Conservation (phyloP, 2,797 vertebrate species). For the Furcifer pardalis region DNA sequence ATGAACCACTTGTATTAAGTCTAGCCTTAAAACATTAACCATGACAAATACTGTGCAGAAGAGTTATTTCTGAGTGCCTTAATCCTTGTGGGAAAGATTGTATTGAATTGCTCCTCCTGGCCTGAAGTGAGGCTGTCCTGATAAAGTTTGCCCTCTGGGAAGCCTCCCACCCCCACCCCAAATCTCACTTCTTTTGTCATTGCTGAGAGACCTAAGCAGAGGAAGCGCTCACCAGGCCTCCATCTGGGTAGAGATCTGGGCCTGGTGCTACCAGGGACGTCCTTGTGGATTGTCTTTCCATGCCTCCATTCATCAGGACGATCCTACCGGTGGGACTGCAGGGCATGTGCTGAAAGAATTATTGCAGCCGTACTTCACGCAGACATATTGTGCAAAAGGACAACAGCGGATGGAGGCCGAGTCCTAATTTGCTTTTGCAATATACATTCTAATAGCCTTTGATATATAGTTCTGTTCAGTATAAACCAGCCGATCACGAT, state of each 20-base stretch:
- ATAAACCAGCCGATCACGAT: neutral
- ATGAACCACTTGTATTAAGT: constrained; percentile 54
- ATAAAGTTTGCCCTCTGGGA: constrained; percentile 16
- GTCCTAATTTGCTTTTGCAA: constrained; percentile 50
- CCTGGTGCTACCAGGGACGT: constrained; percentile 63
- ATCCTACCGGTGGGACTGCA: constrained; percentile 56
- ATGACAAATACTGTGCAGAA: constrained; percentile 20
- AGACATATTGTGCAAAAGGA: constrained; percentile 65
- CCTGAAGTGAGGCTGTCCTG: constrained; percentile 47
- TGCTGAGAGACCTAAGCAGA: constrained; percentile 47
- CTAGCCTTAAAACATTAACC: constrained; percentile 50
- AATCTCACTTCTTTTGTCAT: neutral
- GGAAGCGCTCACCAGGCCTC: constrained; percentile 49
- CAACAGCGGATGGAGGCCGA: constrained; percentile 51
- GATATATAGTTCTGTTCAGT: constrained; percentile 18
- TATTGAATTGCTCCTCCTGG: constrained; percentile 23
- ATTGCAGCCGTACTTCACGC: constrained; percentile 15
- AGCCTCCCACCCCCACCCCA: too few relatives aligned
- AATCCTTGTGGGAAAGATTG: constrained; percentile 33
- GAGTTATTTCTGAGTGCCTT: constrained; percentile 47
- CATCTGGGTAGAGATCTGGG: constrained; percentile 51
- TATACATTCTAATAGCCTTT: constrained; percentile 19
- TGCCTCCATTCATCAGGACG: constrained; percentile 56
- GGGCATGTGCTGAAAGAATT: constrained; percentile 66
- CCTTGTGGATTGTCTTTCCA: constrained; percentile 53